Conservation (phyloP, 2,113 vertebrate species). For the Pseudopodoces humilis region DNA sequence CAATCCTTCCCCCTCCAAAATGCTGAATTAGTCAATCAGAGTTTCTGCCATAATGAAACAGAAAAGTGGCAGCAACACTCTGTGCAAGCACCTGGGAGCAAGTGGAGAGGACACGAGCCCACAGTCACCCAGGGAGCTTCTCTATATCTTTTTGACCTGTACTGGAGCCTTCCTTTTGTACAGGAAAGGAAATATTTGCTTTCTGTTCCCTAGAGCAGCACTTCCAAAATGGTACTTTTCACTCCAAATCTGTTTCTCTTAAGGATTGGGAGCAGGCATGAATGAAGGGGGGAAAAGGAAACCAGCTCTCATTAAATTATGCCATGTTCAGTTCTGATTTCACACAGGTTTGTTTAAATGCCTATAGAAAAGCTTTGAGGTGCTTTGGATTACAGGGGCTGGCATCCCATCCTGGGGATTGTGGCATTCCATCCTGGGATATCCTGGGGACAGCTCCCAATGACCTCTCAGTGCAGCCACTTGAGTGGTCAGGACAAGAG, state of each 20-base stretch:
- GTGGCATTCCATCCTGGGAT: no score
- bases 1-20: not conserved
- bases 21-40: not conserved
- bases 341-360: not conserved
- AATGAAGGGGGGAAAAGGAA: not conserved
- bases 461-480: rapidly evolving
- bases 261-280: not conserved
- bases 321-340: not conserved
- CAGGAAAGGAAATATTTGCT: not conserved
- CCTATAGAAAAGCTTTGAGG: not conserved
- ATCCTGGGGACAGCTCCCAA: not conserved
- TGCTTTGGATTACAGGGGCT: not conserved
- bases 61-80: not conserved
- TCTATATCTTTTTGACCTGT: not conserved
- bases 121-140: not conserved
- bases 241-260: not conserved
- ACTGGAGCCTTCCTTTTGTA: not conserved
- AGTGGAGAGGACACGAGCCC: not conserved
- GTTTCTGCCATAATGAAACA: constrained; percentile 23
- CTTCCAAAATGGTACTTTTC: not conserved
- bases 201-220: not conserved
- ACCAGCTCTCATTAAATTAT: rapidly evolving
- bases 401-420: not conserved
- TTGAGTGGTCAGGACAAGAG: not conserved
- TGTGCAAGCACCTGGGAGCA: not conserved